Base-by-base conservation (phyloP, 2,113 vertebrate genomes). In the Gopherus evgoodei region DNA sequence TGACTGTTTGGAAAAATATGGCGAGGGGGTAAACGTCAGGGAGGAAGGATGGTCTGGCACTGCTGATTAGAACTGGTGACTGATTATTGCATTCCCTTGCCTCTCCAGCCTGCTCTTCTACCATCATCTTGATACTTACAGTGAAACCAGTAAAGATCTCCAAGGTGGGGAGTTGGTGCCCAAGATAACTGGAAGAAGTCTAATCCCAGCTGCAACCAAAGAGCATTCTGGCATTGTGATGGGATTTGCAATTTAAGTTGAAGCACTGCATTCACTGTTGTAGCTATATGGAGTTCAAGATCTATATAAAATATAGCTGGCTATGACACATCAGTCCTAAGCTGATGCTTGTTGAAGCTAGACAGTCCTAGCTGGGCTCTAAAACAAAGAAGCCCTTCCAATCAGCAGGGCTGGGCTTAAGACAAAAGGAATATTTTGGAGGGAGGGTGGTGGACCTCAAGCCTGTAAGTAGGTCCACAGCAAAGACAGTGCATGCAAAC, bases 101-200 rank as follows among this genome's bases (percentile, higher is more conserved):
- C 88, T 27, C 47, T 81, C 72, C 80, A 65, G 38, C 69, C 87
- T 80, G 38, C 82, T 93, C 80, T 65, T 35, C 13, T 35, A 52
- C 52, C 78, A 83, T 49, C 57, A 78, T 8, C 57, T 85, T 17
- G 6, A 53, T 94, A 54, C 91, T 95, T 69, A 76, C 92, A 81
- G 38, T 84, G 83, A 83, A 95, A 96, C 95, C 96, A 97, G 94
- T 97, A 97, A 97, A 89, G 76, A 88, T 80, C 75, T 69, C 50
- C 21, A 1, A 16, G 50, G 50, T 17, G 65, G 50, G 84, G 87
- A 91, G 38, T 1, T 0, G 1, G 88, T 83, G 62, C 90, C 87
- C 52, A 2, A 31, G 85, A 53, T 4, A 90, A 82, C 25, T 59
- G 88, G 82, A 91, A 93, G 59, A 81, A 95, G 82, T 91, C 85